Percentiles rank a stretch among this genome's conserved stretches.
These are phyloP conservation scores for Okapia johnstoni DNA, from an alignment of 2,113 vertebrate species.

Conservation along the genomic window DNA sequence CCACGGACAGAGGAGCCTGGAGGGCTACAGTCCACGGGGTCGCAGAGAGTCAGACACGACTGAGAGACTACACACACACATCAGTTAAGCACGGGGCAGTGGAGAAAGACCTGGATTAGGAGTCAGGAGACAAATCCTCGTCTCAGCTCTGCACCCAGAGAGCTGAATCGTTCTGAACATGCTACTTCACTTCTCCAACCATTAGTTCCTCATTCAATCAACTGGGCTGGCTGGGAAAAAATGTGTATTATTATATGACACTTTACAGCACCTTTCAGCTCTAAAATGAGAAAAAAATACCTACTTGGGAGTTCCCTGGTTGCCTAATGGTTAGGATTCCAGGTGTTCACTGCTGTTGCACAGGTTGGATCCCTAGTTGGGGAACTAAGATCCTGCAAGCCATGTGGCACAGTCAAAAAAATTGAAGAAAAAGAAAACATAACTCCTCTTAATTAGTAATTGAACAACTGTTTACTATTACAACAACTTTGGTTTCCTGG, in stretches of 20 bases:
- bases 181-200: not conserved
- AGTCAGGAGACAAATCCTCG: not conserved
- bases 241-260: not conserved
- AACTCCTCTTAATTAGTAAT: not conserved
- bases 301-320: not conserved
- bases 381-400: not conserved
- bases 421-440: not conserved
- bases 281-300: not conserved
- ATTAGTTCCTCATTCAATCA: not conserved
- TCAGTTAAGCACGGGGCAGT: not conserved
- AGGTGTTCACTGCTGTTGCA: not conserved
- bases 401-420: not conserved
- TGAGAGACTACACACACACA: accelerated
- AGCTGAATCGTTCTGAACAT: not conserved
- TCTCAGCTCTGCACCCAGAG: not conserved
- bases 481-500: not conserved
- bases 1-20: not conserved
- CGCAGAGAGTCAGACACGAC: not conserved
- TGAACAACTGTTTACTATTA: not conserved
- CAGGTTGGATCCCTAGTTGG: not conserved
- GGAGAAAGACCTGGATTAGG: not conserved
- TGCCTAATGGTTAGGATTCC: not conserved
- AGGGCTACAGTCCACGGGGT: not conserved
- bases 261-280: not conserved
- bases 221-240: not conserved